These are phyloP conservation scores for Amphilophus citrinellus DNA, from an alignment of 2,113 vertebrate species.

Conservation along the genomic window DNA sequence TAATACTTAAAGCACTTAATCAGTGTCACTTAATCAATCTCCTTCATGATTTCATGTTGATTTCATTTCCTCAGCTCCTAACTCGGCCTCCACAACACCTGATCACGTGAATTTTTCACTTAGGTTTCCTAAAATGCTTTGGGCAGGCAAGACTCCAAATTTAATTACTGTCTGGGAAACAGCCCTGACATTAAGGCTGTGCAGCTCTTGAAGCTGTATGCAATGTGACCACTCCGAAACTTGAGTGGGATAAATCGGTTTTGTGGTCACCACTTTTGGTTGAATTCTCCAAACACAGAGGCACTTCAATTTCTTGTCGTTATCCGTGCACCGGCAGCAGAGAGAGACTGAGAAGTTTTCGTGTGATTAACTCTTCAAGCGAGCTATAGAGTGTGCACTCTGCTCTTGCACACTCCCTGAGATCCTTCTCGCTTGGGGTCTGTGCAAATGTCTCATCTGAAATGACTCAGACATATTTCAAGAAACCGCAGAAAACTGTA, in stretches of 20 bases:
- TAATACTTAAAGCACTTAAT: slow-evolving; percentile 89
- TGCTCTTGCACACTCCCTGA: slow-evolving; percentile 39
- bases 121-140: slow-evolving; percentile 33
- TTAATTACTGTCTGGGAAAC: slow-evolving; percentile 54
- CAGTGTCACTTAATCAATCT: slow-evolving; percentile 87
- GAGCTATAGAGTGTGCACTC: slow-evolving; percentile 41
- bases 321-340: slow-evolving; percentile 57
- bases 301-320: slow-evolving; percentile 67
- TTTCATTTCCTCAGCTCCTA: slow-evolving; percentile 71
- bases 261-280: slow-evolving; percentile 64
- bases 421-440: slow-evolving; percentile 48
- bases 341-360: slow-evolving; percentile 57
- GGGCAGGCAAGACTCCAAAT: slow-evolving; percentile 27
- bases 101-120: slow-evolving; percentile 60
- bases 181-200: slow-evolving; percentile 46
- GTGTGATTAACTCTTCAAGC: slow-evolving; percentile 59
- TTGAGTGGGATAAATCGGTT: slow-evolving; percentile 54
- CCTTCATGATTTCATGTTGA: slow-evolving; percentile 78
- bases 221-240: slow-evolving; percentile 47
- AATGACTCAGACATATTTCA: slow-evolving; percentile 68
- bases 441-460: slow-evolving; percentile 66
- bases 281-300: slow-evolving; percentile 61
- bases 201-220: slow-evolving; percentile 39
- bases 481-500: slow-evolving; percentile 41
- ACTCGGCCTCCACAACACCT: slow-evolving; percentile 58